These are phyloP conservation scores for Limanda limanda DNA, from an alignment of 2,113 vertebrate genomes.

Conservation along the genomic window DNA sequence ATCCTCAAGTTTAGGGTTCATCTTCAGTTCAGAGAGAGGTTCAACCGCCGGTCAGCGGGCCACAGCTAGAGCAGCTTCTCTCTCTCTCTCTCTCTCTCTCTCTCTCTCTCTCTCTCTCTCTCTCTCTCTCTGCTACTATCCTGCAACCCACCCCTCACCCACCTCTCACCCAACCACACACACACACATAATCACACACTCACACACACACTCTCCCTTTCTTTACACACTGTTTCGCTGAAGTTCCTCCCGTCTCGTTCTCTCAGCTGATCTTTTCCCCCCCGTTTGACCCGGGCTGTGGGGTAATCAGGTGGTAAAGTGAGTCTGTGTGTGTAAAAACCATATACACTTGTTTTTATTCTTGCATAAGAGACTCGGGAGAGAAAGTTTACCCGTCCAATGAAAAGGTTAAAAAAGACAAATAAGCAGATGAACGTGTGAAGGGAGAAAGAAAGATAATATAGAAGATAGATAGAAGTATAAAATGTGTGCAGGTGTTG, in stretches of 20 bases:
- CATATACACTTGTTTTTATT: constrained; percentile 8
- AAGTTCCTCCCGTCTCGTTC: constrained; percentile 16
- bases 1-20: constrained; percentile 85
- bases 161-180: neutral
- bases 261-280: constrained; percentile 59
- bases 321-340: neutral
- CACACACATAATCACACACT: constrained; percentile 11
- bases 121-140: constrained; percentile 42
- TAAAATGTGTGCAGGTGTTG: neutral
- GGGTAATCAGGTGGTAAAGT: constrained; percentile 39
- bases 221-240: constrained; percentile 50
- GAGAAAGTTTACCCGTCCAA: neutral
- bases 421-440: too few relatives aligned
- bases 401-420: neutral
- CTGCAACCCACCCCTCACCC: constrained; percentile 23
- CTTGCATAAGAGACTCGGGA: neutral
- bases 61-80: constrained; percentile 59
- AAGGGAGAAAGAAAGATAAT: neutral
- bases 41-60: constrained; percentile 82
- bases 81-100: constrained; percentile 45
- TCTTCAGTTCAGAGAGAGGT: constrained; percentile 83
- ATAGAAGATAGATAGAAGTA: neutral
- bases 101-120: constrained; percentile 42
- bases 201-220: constrained; percentile 20
- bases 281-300: constrained; percentile 45